These are phyloP conservation scores for Phaonia tiefii DNA, from an alignment of 2,888 invertebrate genomes.

Conservation along the genomic window DNA sequence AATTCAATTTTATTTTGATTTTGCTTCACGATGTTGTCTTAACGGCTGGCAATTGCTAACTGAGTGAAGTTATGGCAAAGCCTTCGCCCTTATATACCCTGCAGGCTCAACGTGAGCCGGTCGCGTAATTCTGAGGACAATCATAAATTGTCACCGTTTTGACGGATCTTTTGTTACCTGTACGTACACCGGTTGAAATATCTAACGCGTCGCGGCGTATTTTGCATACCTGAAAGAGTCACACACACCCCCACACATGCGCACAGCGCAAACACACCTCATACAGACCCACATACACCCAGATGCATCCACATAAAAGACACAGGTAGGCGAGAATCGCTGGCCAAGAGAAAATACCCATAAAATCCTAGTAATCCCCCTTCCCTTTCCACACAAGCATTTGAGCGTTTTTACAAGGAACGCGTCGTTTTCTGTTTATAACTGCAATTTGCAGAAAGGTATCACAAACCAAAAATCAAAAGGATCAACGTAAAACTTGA, in stretches of 20 bases:
- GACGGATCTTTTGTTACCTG: constrained; percentile 51
- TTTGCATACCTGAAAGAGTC: background rate
- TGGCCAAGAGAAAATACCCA: constrained; percentile 32
- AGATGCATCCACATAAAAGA: background rate
- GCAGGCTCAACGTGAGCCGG: background rate
- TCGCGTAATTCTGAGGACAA: constrained; percentile 47
- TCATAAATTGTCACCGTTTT: constrained; percentile 37
- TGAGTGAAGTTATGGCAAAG: constrained; percentile 21
- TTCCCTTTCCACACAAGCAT: constrained; percentile 18
- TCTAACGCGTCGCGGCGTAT: background rate
- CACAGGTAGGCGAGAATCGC: constrained; percentile 27
- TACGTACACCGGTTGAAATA: constrained; percentile 10
- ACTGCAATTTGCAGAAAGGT: constrained; percentile 61
- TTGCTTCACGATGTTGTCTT: constrained; percentile 24
- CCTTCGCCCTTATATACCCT: constrained; percentile 34
- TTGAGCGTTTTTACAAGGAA: constrained; percentile 43
- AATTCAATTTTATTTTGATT: too few species aligned
- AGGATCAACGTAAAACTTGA: constrained; percentile 39
- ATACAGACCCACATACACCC: background rate
- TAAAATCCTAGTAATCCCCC: constrained; percentile 47
- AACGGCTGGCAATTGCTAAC: constrained; percentile 35
- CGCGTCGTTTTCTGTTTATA: constrained; percentile 53
- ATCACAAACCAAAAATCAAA: constrained; percentile 6
- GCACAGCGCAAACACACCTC: background rate
- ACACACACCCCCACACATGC: background rate